These are phyloP conservation scores for Maniola jurtina DNA, from an alignment of 1,140 invertebrate genomes.

Conservation along the genomic window DNA sequence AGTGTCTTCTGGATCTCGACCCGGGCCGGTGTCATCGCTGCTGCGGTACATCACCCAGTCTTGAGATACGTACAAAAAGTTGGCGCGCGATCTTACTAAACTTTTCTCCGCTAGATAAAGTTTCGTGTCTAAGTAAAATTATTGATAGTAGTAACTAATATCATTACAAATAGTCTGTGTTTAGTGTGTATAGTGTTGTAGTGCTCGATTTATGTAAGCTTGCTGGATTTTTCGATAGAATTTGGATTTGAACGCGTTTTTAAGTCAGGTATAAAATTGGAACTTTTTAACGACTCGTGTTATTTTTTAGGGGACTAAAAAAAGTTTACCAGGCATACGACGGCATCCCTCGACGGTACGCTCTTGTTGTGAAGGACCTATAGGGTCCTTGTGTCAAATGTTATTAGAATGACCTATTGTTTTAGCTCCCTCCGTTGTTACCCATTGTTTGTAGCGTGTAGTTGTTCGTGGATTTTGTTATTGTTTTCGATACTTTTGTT, in stretches of 20 bases:
- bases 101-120: constrained; percentile 19
- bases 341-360: constrained; percentile 47
- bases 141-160: background rate
- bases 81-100: constrained; percentile 28
- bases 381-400: constrained; percentile 58
- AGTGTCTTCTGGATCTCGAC: constrained; percentile 46
- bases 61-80: constrained; percentile 32
- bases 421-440: constrained; percentile 40
- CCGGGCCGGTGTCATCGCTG: constrained; percentile 28
- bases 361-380: constrained; percentile 43
- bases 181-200: background rate
- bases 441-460: constrained; percentile 44
- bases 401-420: constrained; percentile 47
- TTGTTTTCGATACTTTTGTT: constrained; percentile 39
- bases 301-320: constrained; percentile 21
- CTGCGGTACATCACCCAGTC: constrained; percentile 21
- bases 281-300: constrained; percentile 29
- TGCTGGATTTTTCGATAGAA: constrained; percentile 35
- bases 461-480: constrained; percentile 33
- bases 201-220: constrained; percentile 13
- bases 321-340: constrained; percentile 14
- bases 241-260: constrained; percentile 35
- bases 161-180: no score
- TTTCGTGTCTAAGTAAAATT: background rate
- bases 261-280: constrained; percentile 45